phyloP scores from a whole-genome alignment of 2,113 vertebrate species.

The Phylloscopus whistleri region DNA sequence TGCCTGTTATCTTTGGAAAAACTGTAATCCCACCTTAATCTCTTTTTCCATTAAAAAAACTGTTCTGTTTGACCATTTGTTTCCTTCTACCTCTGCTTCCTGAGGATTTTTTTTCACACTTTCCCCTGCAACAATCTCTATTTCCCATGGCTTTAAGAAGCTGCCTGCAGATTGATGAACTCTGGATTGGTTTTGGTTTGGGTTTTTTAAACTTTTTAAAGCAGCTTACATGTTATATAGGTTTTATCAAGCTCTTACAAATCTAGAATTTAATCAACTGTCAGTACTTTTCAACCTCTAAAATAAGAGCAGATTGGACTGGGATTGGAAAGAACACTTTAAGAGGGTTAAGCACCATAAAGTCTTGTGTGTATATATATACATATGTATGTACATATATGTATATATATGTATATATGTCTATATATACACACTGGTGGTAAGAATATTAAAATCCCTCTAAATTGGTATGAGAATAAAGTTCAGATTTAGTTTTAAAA shows the following conservation, averaged over 20 bases:
- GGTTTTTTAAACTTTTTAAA: not conserved
- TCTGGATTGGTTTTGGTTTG: not conserved
- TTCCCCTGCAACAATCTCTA: not conserved
- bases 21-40: conserved; percentile 1
- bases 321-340: conserved; percentile 8
- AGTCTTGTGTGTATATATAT: not conserved
- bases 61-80: not conserved
- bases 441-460: not conserved
- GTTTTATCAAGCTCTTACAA: conserved; percentile 18
- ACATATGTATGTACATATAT: fast-evolving
- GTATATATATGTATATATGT: too few relatives aligned
- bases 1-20: not conserved
- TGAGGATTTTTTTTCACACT: not conserved
- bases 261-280: conserved; percentile 53
- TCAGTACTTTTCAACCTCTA: not conserved
- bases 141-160: not conserved
- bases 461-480: not conserved
- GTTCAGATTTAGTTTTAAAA: not conserved
- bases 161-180: not conserved
- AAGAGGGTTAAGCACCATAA: conserved; percentile 9
- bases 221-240: conserved; percentile 11
- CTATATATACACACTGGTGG: not conserved
- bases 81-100: not conserved
- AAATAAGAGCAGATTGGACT: conserved; percentile 24
- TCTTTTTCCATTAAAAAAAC: not conserved